Base-by-base conservation (phyloP, 2,797 vertebrate genomes). In the Myripristis jacobus region DNA sequence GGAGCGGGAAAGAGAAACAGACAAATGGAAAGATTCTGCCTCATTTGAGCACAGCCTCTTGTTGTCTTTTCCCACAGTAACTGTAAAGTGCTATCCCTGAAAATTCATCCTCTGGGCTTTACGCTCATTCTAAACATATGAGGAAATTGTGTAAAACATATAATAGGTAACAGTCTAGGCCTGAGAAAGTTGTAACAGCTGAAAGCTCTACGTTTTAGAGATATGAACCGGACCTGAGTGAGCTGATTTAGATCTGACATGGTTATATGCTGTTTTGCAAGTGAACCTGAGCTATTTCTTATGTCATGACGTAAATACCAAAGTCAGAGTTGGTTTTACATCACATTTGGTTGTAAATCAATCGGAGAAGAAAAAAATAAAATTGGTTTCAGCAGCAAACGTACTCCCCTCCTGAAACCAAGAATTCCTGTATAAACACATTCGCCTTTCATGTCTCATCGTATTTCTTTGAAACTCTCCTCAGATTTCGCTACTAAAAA, bases 401-500 rank as follows among this genome's bases (percentile, higher is more conserved):
- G 6, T 0, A 29, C 51, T 47, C 64, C 52, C 58, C 61, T 53
- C 48, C 18, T 15, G 67, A 66, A 38, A 62, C 29, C 19, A n/a
- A 48, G 25, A n/a, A 62, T 12, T 47, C 63, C 58, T 29, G 47
- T 51, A 47, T 52, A 63, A 66, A 73, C 66, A 72, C 21, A 18
- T 27, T 31, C 54, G 57, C 34, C 2, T 25, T 58, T 1, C 13
- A 2, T 11, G 24, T 38, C 38, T 86, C 34, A 15, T 7, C 27
- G n/a, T 18, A 63, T 41, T 63, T 65, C 70, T 79, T 55, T 66
- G 10, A 77, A 79, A 69, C 55, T 61, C 75, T 50, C 1, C 70
- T 84, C 64, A 24, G 6, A 54, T 88, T 82, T 67, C 66, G 61
- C 71, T n/a, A 56, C 70, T 87, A 80, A 87, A 83, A 63, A 36